Base-by-base conservation (phyloP, 2,888 invertebrate genomes). In the Dasypolia templi region DNA sequence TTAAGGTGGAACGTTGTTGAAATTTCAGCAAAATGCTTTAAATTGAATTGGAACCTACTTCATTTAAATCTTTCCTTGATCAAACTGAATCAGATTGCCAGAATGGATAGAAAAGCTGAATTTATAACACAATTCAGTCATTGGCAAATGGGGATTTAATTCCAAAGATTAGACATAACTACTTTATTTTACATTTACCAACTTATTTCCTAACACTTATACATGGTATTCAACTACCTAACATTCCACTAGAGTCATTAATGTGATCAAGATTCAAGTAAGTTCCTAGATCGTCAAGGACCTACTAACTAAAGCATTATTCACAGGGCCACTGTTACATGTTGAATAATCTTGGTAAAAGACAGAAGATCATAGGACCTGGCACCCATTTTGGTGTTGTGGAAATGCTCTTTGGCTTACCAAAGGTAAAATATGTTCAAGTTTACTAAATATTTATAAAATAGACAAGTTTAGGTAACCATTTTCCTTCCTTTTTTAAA, bases 361-460 rank as follows among this genome's bases (percentile, higher is more conserved):
- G 92, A 14, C 86, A 92, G 17, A 88, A 86, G 39, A 87, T 87
- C 7, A 88, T 94, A n/a, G 93, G 94, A 12, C 93, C 96, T 11
- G 95, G 95, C 9, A 86, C 87, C 42, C 90, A 93, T 72, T 94
- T 96, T 79, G 96, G 96, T 42, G 92, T 91, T 35, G 80, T 96
- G 0, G 96, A 96, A 91, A 96, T 96, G 96, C 87, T 96, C 1
- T 95, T 93, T 77, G 95, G 96, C 35, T 87, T 96, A 19, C 96
- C 96, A 2, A 96, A 96, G 88, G 95, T 94, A 87, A 87, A 88
- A 67, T 65, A 29, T 56, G 35, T 39, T 22, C 7, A 32, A 44
- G 5, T 26, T n/a, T 39, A 14, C 26, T 4, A 22, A 29, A 68
- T 49, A 29, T 39, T 65, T 19, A 49, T 26, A 29, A 19, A 29